A percentile compares a stretch with the other conserved stretches of the same genome.
These are phyloP conservation scores for Micrasema minimum DNA, from an alignment of 1,140 invertebrate species.

Conservation along the genomic window DNA sequence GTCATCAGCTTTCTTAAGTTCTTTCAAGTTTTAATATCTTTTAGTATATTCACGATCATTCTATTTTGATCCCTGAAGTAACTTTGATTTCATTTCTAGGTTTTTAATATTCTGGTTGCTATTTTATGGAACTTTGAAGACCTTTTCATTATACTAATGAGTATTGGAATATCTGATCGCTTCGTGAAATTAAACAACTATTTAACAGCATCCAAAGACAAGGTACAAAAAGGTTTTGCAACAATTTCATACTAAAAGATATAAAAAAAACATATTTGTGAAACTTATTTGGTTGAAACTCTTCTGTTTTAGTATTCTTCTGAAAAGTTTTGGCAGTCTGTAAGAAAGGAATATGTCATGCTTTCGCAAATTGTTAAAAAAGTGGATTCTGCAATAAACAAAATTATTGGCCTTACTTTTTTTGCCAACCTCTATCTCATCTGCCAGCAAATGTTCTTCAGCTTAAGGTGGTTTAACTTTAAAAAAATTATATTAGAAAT, in stretches of 20 bases:
- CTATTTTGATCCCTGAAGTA: too few relatives aligned
- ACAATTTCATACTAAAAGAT: too few relatives aligned
- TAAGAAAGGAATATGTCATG: conserved; percentile 69
- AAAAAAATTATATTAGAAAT: too few relatives aligned
- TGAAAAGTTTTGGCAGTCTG: conserved; percentile 67
- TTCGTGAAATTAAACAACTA: conserved; percentile 69
- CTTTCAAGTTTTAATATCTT: too few relatives aligned
- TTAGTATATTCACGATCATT: background rate
- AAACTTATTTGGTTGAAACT: background rate
- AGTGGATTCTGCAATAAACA: conserved; percentile 69
- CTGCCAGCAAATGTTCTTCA: conserved; percentile 72
- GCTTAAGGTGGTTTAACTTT: conserved; percentile 73
- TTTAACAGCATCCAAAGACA: conserved; percentile 62
- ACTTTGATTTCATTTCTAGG: too few relatives aligned
- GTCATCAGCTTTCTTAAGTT: too few relatives aligned
- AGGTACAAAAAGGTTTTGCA: conserved; percentile 64
- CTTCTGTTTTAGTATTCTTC: conserved; percentile 60
- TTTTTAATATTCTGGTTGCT: conserved; percentile 62
- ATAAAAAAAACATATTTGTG: too few relatives aligned
- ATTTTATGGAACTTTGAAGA: conserved; percentile 75
- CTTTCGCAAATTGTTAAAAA: conserved; percentile 68
- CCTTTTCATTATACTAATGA: conserved; percentile 72
- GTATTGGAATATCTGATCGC: conserved; percentile 67
- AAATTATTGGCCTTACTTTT: conserved; percentile 71
- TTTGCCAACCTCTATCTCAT: conserved; percentile 75